These are phyloP conservation scores for Nautilus pompilius DNA, from an alignment of 1,140 invertebrate species.

Conservation along the genomic window DNA sequence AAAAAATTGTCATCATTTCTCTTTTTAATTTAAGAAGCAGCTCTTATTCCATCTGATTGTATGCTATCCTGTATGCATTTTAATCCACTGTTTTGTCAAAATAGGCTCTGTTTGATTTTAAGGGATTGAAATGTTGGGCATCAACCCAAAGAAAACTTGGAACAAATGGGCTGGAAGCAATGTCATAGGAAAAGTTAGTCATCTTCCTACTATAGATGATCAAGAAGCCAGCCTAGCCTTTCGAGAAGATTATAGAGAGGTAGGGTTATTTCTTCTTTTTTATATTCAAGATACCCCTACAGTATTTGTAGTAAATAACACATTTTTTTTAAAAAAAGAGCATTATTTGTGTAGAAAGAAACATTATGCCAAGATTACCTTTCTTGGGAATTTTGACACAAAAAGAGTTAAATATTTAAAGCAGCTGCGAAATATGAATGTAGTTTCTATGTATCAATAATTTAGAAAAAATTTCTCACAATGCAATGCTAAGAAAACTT, in stretches of 20 bases:
- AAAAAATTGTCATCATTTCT: too few species aligned
- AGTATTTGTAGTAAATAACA: slow-evolving; percentile 2
- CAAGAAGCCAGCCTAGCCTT: slow-evolving; percentile 37
- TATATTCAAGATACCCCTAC: slow-evolving; percentile 3
- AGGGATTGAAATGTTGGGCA: slow-evolving; percentile 46
- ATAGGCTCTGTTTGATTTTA: too few species aligned
- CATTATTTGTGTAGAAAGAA: background rate
- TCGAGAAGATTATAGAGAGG: slow-evolving; percentile 12
- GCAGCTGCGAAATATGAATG: too few species aligned
- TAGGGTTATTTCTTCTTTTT: background rate
- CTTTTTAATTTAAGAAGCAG: too few species aligned
- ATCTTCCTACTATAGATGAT: slow-evolving; percentile 34
- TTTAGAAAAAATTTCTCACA: too few species aligned
- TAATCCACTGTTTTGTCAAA: too few species aligned
- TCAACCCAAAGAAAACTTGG: slow-evolving; percentile 24
- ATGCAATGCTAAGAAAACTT: too few species aligned
- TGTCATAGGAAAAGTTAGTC: background rate
- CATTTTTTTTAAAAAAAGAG: background rate
- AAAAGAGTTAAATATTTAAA: too few species aligned
- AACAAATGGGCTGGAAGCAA: slow-evolving; percentile 5
- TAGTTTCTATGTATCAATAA: too few species aligned
- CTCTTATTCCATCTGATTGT: too few species aligned
- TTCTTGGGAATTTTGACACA: too few species aligned
- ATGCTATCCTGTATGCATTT: too few species aligned
- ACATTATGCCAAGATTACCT: background rate